Base-by-base conservation (phyloP, 2,797 vertebrate genomes). In the Anguilla marmorata region DNA sequence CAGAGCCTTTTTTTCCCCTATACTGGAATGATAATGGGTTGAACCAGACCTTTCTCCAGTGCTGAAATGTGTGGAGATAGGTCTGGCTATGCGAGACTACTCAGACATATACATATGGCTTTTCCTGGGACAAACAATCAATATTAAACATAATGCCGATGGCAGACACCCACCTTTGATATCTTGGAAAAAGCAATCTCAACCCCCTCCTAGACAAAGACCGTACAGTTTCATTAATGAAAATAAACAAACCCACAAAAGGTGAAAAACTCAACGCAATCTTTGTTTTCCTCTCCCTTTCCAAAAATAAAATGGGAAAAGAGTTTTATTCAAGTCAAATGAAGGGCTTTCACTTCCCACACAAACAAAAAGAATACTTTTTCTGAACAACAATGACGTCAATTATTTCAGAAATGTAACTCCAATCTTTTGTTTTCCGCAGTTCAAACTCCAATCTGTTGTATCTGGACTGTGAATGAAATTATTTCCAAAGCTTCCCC, bases 141-240 rank as follows among this genome's bases (percentile, higher is more conserved):
- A 33, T 45, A 79, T 41, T 79, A 45, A 79, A 45, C 19, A 79
- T 79, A 19, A 45, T 45, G 45, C 19, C 2, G 74, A 79, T 45
- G 33, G 21, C 74, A 41, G 30, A 19, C 37, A 21, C 3, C 19
- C 33, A 16, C 74, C 41, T 79, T 45, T 45, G 1, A 19, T 79
- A 79, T 79, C 74, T 74, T 74, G 37, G 74, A 21, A 79, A 79
- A 79, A 79, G 74, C 74, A 19, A 79, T 45, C 16, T 79, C 19
- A 3, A 21, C 19, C 24, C 24, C 6, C 2, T 2, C 45, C 19
- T 8, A 8, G 21, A 24, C 45, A 21, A n/a, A 24, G 41, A 45
- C 79, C 33, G 4, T 7, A 37, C 72, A 24, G 79, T 21, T 9
- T 24, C 1, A 50, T 24, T 48, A 50, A 48, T 48, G 21, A 48